Evolutionary conservation across 2,797 vertebrate species (phyloP).

Genomic region (Bradypodion ventrale): DNA sequence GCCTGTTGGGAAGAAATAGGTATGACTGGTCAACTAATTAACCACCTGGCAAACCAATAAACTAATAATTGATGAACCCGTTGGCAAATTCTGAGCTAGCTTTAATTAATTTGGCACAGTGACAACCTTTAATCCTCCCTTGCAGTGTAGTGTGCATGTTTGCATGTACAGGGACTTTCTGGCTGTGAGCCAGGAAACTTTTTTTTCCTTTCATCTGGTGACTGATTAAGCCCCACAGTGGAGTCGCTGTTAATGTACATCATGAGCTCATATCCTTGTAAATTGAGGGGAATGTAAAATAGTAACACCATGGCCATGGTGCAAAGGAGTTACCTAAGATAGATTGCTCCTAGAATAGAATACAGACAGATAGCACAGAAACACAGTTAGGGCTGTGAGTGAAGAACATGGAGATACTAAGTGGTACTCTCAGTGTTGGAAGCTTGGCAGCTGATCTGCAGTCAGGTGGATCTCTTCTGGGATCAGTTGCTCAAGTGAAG

Average conservation of each 20-base stretch:
- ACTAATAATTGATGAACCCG: background rate
- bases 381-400: background rate
- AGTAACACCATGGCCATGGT: background rate
- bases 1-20: background rate
- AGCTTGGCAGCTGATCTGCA: background rate
- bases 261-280: conserved; percentile 16
- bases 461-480: background rate
- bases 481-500: background rate
- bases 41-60: background rate
- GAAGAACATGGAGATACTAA: conserved; percentile 6
- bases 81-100: background rate
- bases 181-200: background rate
- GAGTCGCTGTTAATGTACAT: background rate
- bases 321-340: conserved; percentile 10
- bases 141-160: background rate
- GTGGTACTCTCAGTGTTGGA: background rate
- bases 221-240: background rate
- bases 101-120: background rate
- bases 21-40: background rate
- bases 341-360: conserved; percentile 8
- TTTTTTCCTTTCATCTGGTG: background rate
- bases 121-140: background rate
- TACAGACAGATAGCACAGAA: background rate
- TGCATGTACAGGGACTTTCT: background rate
- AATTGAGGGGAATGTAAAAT: background rate